Percentiles rank a stretch among this genome's conserved stretches.
Evolutionary conservation across 2,797 vertebrate genomes (phyloP).

Genomic region (Tolypeutes matacus): DNA sequence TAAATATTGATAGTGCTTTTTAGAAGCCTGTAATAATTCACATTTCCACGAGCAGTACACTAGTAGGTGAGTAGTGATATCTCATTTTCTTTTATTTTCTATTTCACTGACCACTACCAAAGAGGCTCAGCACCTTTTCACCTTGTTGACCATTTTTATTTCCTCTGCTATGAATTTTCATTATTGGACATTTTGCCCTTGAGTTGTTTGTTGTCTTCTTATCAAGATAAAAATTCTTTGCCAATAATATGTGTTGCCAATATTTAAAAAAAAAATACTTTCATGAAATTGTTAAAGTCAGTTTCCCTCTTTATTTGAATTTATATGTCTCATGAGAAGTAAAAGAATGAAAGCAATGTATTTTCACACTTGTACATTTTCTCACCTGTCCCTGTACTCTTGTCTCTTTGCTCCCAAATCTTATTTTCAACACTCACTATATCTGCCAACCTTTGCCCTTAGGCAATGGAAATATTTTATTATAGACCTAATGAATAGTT

Average conservation of each 20-base stretch:
- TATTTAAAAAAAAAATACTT: not conserved
- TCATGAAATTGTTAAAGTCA: not conserved
- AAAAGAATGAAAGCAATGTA: not conserved
- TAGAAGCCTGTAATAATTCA: not conserved
- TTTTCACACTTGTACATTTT: not conserved
- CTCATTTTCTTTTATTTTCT: not conserved
- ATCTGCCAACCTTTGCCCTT: too few relatives aligned
- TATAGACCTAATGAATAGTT: not conserved
- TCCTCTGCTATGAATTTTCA: not conserved
- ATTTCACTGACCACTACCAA: not conserved
- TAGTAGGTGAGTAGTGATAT: not conserved
- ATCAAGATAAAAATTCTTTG: not conserved
- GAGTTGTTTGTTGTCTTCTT: not conserved
- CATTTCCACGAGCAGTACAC: not conserved
- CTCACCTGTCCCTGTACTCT: not conserved
- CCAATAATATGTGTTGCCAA: not conserved
- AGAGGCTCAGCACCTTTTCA: not conserved
- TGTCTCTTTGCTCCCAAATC: not conserved
- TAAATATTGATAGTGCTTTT: not conserved
- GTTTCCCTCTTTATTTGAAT: not conserved
- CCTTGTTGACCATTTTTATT: not conserved
- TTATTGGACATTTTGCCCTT: not conserved
- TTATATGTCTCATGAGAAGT: not conserved
- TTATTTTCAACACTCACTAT: not conserved
- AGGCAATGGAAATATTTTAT: not conserved